Base-by-base conservation (phyloP, 2,797 vertebrate genomes). In the Silurus lanzhouensis region DNA sequence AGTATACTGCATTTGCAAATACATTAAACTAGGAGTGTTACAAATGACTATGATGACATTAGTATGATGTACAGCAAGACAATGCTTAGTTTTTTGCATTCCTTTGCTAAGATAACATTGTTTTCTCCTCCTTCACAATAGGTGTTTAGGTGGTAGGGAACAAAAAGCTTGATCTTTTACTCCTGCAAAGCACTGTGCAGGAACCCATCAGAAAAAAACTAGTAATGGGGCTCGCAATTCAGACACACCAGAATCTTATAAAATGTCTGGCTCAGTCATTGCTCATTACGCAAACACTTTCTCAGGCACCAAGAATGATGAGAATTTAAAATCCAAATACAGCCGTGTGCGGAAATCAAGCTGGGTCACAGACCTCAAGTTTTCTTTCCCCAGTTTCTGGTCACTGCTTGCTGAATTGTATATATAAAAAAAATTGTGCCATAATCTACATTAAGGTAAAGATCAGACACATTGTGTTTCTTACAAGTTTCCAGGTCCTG, bases 261-360 rank as follows among this genome's bases (percentile, higher is more conserved):
- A 85, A 74, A 83, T 68, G 67, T 84, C 57, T 85, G 83, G 84
- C 58, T 78, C 63, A 79, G 84, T 77, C 71, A 25, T 63, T 61
- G 81, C 83, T 88, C 82, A 87, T 90, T 89, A 88, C 60, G 83
- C 61, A 88, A 85, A 85, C 86, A 81, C 80, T 87, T 84, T 81
- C 81, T 87, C 66, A 88, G 86, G 82, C 86, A 85, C 52, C 77
- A 85, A 88, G 89, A 88, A 91, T 88, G 85, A 83, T 46, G 82
- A 78, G 85, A 87, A 89, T 89, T 88, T 31, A 8, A 77, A 89
- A 87, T 86, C 86, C 83, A 89, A 88, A 87, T 64, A 78, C 55
- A 60, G 72, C 38, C 64, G 25, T 68, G 76, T 71, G 81, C 75
- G 83, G 78, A 83, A 75, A 80, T 90, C 85, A 77, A 70, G 52